Evolutionary conservation across 2,113 vertebrate species (phyloP).

Genomic region (Pristiophorus japonicus): DNA sequence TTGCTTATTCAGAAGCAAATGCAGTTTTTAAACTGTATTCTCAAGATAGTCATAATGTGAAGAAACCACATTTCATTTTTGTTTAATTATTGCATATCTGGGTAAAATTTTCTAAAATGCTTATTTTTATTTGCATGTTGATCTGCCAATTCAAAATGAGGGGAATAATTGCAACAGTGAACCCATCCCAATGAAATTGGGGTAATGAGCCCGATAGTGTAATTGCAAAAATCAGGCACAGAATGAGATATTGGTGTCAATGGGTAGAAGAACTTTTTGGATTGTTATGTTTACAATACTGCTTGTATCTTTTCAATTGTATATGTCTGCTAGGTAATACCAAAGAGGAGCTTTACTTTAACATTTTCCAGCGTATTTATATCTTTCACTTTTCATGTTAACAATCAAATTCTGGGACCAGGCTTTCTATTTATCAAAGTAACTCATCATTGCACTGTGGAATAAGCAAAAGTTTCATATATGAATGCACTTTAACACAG

Average conservation of each 20-base stretch:
- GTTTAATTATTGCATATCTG: background rate
- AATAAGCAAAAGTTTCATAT: background rate
- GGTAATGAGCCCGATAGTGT: background rate
- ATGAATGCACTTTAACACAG: background rate
- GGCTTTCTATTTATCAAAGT: background rate
- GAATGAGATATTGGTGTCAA: background rate
- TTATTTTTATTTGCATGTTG: background rate
- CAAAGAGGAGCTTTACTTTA: background rate
- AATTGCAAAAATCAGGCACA: background rate
- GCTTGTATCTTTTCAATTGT: background rate
- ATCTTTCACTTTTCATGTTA: background rate
- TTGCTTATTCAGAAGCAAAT: background rate
- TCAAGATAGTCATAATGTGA: background rate
- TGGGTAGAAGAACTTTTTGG: background rate
- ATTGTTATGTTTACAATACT: background rate
- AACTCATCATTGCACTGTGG: background rate
- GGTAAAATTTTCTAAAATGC: background rate
- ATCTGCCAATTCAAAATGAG: background rate
- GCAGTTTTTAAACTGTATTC: background rate
- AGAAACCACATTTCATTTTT: background rate
- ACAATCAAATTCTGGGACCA: background rate
- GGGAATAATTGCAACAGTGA: background rate
- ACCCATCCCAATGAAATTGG: background rate
- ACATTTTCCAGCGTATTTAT: background rate
- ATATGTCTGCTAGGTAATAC: background rate